A percentile compares a stretch with the other conserved stretches of the same genome.
These are phyloP conservation scores for Thrips palmi DNA, from an alignment of 1,140 invertebrate species.

Conservation along the genomic window DNA sequence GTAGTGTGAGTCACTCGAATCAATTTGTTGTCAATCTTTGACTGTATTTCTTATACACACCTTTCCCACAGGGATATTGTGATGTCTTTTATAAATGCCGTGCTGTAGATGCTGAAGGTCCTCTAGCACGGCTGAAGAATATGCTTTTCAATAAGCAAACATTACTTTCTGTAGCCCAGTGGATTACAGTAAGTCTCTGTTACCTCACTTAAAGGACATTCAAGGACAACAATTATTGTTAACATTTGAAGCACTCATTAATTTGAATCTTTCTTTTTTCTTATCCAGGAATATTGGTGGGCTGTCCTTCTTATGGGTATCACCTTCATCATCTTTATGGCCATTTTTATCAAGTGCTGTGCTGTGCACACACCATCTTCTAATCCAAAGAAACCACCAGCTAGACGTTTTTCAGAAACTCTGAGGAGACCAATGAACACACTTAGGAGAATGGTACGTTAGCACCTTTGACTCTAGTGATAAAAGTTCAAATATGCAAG, in stretches of 20 bases:
- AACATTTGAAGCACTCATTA: background rate
- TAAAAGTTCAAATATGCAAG: too few relatives aligned
- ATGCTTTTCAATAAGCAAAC: slow-evolving; percentile 86
- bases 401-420: slow-evolving; percentile 70
- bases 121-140: slow-evolving; percentile 90
- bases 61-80: slow-evolving; percentile 67
- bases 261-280: slow-evolving; percentile 4
- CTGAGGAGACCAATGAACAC: slow-evolving; percentile 76
- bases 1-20: background rate
- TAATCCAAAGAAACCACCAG: slow-evolving; percentile 83
- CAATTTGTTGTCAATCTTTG: slow-evolving; percentile 12
- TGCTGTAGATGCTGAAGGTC: slow-evolving; percentile 94
- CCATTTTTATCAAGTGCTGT: slow-evolving; percentile 97
- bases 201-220: background rate
- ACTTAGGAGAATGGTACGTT: slow-evolving; percentile 52
- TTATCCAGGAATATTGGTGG: slow-evolving; percentile 82
- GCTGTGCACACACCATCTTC: slow-evolving; percentile 97
- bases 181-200: slow-evolving; percentile 50
- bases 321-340: slow-evolving; percentile 87
- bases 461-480: slow-evolving; percentile 9
- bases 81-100: slow-evolving; percentile 96
- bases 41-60: background rate
- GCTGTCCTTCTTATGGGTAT: slow-evolving; percentile 82
- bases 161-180: slow-evolving; percentile 64
- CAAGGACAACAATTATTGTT: slow-evolving; percentile 10